Conservation (phyloP, 2,888 invertebrate species). For the Acrobasis repandana region DNA sequence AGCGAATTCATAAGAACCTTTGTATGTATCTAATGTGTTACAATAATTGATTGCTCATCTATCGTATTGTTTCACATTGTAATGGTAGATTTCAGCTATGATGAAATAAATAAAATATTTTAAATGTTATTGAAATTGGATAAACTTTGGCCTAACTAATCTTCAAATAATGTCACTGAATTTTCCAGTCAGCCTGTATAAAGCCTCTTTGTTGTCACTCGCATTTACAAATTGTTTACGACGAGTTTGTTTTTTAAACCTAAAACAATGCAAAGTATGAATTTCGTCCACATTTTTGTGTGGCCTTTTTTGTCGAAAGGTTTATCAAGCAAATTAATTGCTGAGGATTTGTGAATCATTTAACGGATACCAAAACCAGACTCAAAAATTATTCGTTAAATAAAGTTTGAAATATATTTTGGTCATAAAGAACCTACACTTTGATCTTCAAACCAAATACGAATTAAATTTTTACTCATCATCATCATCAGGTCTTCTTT, state of each 20-base stretch:
- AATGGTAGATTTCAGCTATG: no score
- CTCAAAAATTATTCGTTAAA: background rate
- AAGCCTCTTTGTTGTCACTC: background rate
- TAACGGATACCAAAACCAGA: background rate
- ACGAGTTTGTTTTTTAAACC: background rate
- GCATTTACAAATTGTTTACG: background rate
- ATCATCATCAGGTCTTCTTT: no score
- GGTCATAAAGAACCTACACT: no score
- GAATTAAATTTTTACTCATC: no score
- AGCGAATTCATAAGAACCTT: no score
- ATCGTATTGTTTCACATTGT: no score
- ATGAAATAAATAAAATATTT: no score
- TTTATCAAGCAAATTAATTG: background rate
- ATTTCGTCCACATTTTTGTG: background rate
- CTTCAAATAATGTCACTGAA: background rate
- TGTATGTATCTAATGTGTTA: no score
- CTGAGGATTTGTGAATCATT: background rate
- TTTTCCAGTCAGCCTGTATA: background rate
- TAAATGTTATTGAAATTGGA: no score
- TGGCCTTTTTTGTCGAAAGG: background rate
- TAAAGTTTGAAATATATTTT: background rate
- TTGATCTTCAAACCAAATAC: no score
- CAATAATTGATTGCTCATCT: no score
- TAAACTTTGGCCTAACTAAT: background rate
- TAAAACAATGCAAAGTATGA: conserved; percentile 6